Evolutionary conservation across 1,140 invertebrate genomes (phyloP), one percentile per base, ranked within the genome.

Genomic region (Anagrus nilaparvatae): DNA sequence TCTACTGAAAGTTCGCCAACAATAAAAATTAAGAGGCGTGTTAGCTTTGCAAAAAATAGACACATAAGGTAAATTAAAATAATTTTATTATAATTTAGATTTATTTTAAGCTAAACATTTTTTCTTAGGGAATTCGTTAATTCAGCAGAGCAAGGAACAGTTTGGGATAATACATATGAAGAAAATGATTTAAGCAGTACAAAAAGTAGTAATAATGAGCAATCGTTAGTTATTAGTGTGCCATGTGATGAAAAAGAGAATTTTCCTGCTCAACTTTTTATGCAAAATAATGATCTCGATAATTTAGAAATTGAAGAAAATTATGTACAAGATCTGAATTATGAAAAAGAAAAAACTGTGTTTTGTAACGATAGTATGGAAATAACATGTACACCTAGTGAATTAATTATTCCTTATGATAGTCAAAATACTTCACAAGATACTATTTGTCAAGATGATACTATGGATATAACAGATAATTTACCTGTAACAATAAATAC

Each of bases 1-100:
- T 34, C 43, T 4, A 24, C 25, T 3, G 47, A 49, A 24, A 45
- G 23, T 20, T 38, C 38, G 10, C 47, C 47, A 21, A 44, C 38
- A 14, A 24, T 38, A 23, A 49, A 42, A 41, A 34, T 45, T 10
- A 49, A 45, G 37, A 42, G 47, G 28, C 35, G 47, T 35, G 47
- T 49, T 32, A 49, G 47, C 40, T 49, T 49, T 45, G 47, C 47
- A 14, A 44, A 45, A 39, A 49, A 49, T 23, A 45, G 24, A 20
- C 38, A 43, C 2, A 44, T 49, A 3, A 49, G 40, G 47, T 49
- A 17, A 40, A 14, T 25, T 5, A 21, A n/a, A n/a, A n/a, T n/a
- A n/a, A 5, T 36, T 24, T 3, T 25, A 10, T 37, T 12, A 5
- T 37, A 13, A 23, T n/a, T 14, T 31, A 16, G 6, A 40, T 20